Evolutionary conservation across 2,113 vertebrate species (phyloP).

Genomic region (Brachionichthys hirsutus): DNA sequence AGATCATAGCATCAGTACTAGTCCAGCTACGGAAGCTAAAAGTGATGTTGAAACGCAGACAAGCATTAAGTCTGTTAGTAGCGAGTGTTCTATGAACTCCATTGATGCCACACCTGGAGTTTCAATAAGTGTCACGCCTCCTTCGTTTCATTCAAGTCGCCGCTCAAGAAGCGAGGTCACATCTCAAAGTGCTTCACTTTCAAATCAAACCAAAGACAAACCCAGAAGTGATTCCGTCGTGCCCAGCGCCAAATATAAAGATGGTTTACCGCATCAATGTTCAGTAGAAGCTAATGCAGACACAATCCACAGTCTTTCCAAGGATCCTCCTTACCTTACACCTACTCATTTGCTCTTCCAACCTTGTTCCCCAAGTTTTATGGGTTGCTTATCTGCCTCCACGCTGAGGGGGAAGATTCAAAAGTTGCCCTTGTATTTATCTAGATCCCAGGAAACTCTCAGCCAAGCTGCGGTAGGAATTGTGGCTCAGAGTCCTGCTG

Average conservation of each 20-base stretch:
- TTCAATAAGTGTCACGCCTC: constrained; percentile 25
- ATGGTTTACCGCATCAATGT: not conserved
- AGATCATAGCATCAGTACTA: not conserved
- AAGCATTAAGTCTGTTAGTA: constrained; percentile 33
- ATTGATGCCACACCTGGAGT: constrained; percentile 57
- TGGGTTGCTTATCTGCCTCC: constrained; percentile 75
- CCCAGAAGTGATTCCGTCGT: not conserved
- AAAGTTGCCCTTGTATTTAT: constrained; percentile 73
- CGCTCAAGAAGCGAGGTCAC: constrained; percentile 10
- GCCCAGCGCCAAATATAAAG: constrained; percentile 13
- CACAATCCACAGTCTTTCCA: constrained; percentile 25
- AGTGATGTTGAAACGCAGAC: not conserved
- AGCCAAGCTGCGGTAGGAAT: constrained; percentile 34
- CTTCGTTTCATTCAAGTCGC: constrained; percentile 31
- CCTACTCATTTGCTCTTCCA: constrained; percentile 48
- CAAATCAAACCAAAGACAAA: constrained; percentile 2
- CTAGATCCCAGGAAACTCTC: constrained; percentile 72
- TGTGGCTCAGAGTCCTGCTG: constrained; percentile 26
- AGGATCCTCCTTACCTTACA: constrained; percentile 35
- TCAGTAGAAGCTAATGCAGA: constrained; percentile 7
- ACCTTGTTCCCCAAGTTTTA: constrained; percentile 55
- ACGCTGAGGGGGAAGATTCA: constrained; percentile 78
- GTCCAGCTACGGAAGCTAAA: constrained; percentile 3
- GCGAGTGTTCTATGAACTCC: constrained; percentile 40
- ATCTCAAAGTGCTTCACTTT: constrained; percentile 4